Conservation (phyloP, 2,113 vertebrate species). For the Urocitellus parryii region DNA sequence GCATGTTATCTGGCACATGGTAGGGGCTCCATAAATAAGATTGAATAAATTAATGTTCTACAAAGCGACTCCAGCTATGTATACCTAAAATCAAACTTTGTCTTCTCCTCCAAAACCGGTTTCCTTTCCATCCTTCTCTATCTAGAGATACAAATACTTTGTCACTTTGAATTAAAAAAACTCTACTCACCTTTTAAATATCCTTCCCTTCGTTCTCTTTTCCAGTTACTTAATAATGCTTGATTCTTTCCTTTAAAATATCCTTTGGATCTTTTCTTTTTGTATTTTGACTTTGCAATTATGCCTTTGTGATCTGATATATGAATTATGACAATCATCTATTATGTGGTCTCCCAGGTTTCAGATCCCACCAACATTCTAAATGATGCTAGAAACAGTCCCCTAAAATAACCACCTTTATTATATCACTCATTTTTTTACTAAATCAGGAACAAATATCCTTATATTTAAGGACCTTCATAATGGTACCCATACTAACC, state of each 20-base stretch:
- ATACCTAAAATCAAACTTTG: not conserved
- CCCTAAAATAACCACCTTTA: constrained; percentile 25
- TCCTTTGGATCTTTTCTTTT: not conserved
- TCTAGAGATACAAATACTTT: not conserved
- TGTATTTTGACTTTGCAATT: not conserved
- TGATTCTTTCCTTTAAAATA: not conserved
- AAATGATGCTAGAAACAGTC: not conserved
- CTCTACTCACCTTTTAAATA: constrained; percentile 7
- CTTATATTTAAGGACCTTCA: not conserved
- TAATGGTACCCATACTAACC: not conserved
- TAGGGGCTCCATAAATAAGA: not conserved
- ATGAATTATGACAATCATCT: not conserved
- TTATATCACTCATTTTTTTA: not conserved
- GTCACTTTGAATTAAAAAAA: not conserved
- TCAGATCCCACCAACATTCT: constrained; percentile 5
- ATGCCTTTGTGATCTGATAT: not conserved
- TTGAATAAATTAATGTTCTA: not conserved
- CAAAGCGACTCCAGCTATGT: not conserved
- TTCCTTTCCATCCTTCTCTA: not conserved
- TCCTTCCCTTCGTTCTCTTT: not conserved
- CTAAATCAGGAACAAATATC: not conserved
- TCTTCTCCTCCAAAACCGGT: not conserved
- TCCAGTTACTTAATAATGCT: not conserved
- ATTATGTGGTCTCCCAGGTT: not conserved
- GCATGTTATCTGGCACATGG: not conserved